Evolutionary conservation across 1,140 invertebrate species (phyloP), one percentile per base, ranked within the genome.

Genomic region (Drosophila mauritiana): DNA sequence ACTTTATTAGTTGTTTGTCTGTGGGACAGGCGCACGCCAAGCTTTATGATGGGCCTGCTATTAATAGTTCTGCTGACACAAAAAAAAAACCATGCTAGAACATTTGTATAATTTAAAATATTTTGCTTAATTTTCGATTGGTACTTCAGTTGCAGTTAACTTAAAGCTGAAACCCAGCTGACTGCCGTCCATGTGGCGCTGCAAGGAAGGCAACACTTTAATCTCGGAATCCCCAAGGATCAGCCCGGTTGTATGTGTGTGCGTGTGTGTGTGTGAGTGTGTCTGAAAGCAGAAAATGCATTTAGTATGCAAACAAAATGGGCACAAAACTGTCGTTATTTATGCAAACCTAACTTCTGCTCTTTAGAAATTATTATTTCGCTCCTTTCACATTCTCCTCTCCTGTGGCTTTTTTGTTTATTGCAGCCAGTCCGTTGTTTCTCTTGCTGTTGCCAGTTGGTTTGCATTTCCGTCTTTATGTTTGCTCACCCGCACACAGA

Each of bases 281-380:
- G 57, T 62, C 83, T 75, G 61, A 65, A 55, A 20, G 61, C 56
- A 65, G 52, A 69, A 86, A 76, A 72, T 69, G 74, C 78, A 81
- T 85, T 86, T 81, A 57, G 69, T 63, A 82, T 86, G 79, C 75
- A 73, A 81, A 81, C 62, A 83, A 76, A 89, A 88, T 56, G 73
- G 62, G 84, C 74, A 77, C 84, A 88, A 73, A 83, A 89, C 70
- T 89, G 76, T 43, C 76, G 80, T 88, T 88, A 80, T 80, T 88
- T 89, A 88, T 88, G 83, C 83, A 88, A 88, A 89, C 80, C 62
- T 77, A 89, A 84, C 84, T 89, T 89, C 80, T 80, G 73, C 83
- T 77, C 84, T 88, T 89, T 88, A 80, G 76, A 88, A 88, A 88
- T 89, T 89, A 88, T 88, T 88, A 89, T 86, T 82, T 83, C 56